Evolutionary conservation across 2,797 vertebrate species (phyloP).

Genomic region (Kryptolebias ocellatus): DNA sequence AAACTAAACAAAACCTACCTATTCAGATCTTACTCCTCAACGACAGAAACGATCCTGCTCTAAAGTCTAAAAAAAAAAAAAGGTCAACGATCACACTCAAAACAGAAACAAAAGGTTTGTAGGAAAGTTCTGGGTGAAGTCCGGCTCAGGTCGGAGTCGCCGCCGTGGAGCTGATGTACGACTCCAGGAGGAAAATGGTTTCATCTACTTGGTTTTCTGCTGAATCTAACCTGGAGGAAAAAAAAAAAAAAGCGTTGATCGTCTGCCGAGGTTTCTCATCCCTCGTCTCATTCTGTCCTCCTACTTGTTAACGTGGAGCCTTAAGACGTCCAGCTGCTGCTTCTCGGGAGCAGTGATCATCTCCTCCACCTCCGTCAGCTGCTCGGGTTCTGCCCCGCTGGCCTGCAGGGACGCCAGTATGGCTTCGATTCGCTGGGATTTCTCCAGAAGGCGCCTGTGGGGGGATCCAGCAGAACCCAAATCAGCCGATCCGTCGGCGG

Average conservation of each 20-base stretch:
- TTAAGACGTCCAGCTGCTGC: constrained; percentile 89
- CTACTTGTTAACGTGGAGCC: constrained; percentile 93
- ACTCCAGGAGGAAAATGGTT: constrained; percentile 91
- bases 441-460: constrained; percentile 90
- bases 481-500: constrained; percentile 1
- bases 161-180: constrained; percentile 81
- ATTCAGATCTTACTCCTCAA: constrained; percentile 35
- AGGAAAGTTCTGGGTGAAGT: not conserved
- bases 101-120: not conserved
- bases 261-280: not conserved
- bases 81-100: constrained; percentile 14
- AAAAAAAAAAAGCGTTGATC: constrained; percentile 1
- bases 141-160: constrained; percentile 53
- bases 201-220: constrained; percentile 98
- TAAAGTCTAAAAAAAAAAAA: constrained; percentile 41
- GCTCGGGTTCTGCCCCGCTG: constrained; percentile 87
- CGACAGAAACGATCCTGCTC: constrained; percentile 26
- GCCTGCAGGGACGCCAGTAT: constrained; percentile 93
- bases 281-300: not conserved
- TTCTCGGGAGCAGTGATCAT: constrained; percentile 94
- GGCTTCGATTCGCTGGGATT: constrained; percentile 94
- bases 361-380: constrained; percentile 94
- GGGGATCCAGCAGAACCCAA: constrained; percentile 14
- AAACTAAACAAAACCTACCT: constrained; percentile 22
- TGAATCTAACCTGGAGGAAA: constrained; percentile 86